These are phyloP conservation scores for Lamprologus lemairii DNA, from an alignment of 2,113 vertebrate genomes.

Conservation along the genomic window DNA sequence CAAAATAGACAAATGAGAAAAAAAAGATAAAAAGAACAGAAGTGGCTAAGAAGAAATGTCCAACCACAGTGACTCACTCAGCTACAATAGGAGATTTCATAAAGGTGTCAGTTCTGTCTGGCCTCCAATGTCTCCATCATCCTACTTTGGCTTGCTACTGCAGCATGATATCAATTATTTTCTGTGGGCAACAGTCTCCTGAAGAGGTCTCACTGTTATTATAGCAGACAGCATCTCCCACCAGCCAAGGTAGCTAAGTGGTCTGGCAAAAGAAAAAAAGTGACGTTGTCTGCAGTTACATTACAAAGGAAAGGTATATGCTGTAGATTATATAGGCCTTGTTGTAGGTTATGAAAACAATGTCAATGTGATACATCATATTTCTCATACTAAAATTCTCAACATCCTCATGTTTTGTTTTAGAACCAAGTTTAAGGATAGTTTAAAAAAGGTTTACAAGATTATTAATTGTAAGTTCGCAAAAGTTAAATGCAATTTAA, in stretches of 20 bases:
- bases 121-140: not conserved
- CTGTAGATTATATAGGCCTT: not conserved
- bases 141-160: not conserved
- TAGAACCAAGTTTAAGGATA: not conserved
- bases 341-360: not conserved
- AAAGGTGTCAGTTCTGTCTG: conserved; percentile 3
- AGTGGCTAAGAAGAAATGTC: not conserved
- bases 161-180: conserved; percentile 20
- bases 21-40: not conserved
- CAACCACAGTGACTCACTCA: not conserved
- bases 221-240: not conserved
- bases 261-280: conserved; percentile 1
- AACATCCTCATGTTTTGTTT: not conserved
- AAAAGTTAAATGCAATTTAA: not conserved
- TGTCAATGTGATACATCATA: not conserved
- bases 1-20: not conserved
- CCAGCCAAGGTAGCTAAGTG: conserved; percentile 9
- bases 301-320: not conserved
- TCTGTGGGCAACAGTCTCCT: not conserved
- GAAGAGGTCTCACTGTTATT: not conserved
- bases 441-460: not conserved
- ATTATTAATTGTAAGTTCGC: not conserved
- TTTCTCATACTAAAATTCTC: not conserved
- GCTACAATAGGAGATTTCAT: not conserved
- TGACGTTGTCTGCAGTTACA: not conserved